Conservation (phyloP, 2,888 invertebrate species). For the Andrena praecox region DNA sequence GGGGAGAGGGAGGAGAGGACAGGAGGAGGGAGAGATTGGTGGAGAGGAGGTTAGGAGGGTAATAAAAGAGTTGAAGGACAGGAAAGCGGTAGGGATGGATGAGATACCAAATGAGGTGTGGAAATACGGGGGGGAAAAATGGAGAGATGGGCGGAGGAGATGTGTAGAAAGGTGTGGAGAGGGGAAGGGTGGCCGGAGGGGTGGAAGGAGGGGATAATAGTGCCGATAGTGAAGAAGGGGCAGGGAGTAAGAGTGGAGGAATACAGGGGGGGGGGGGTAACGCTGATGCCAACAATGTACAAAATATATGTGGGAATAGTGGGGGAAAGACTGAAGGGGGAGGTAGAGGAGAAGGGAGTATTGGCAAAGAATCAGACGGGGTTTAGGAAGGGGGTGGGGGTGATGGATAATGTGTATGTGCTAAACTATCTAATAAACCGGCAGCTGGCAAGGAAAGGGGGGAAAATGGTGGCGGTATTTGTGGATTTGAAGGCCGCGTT, state of each 20-base stretch:
- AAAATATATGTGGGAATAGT: neutral
- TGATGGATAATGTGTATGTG: neutral
- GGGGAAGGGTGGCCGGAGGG: neutral
- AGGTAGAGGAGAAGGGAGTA: too few species aligned
- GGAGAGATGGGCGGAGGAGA: neutral
- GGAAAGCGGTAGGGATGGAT: neutral
- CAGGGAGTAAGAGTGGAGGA: neutral
- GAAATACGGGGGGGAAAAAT: neutral
- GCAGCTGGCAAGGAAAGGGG: neutral
- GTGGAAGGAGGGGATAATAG: neutral
- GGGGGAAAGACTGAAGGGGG: too few species aligned
- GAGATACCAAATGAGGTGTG: neutral
- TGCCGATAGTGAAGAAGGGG: neutral
- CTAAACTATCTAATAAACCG: neutral
- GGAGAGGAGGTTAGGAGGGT: neutral
- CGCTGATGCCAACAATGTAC: neutral
- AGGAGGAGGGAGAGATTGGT: neutral
- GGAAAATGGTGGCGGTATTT: neutral
- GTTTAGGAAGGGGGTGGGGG: neutral
- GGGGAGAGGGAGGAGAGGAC: neutral
- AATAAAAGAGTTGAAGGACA: neutral
- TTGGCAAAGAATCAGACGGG: too few species aligned
- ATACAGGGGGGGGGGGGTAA: constrained; percentile 1
- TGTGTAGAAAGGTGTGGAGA: neutral
- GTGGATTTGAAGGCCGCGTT: neutral